A percentile compares a stretch with the other conserved stretches of the same genome.
Evolutionary conservation across 2,888 invertebrate genomes (phyloP).

Genomic region (Lasioglossum morio): DNA sequence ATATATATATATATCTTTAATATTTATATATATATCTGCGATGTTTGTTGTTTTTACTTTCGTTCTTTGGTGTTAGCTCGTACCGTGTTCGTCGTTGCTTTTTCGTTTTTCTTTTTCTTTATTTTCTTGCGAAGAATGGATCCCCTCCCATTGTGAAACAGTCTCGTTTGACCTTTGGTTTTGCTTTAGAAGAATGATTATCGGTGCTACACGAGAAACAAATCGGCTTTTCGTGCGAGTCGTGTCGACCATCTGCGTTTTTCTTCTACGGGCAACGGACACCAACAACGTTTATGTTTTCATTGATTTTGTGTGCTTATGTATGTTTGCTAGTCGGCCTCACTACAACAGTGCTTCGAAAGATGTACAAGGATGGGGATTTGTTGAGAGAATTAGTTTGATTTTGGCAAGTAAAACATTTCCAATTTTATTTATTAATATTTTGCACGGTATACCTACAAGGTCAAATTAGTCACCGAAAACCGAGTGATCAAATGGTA

Average conservation of each 20-base stretch:
- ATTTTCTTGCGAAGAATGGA: not conserved
- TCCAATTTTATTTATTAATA: no score
- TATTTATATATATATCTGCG: conserved; percentile 38
- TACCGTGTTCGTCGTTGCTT: conserved; percentile 39
- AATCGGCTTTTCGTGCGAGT: conserved; percentile 44
- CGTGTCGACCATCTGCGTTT: conserved; percentile 48
- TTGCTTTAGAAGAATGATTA: conserved; percentile 28
- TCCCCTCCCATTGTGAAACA: not conserved
- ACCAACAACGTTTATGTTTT: not conserved
- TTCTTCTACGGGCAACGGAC: conserved; percentile 10
- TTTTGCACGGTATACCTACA: no score
- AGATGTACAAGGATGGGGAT: not conserved
- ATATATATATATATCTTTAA: conserved; percentile 18
- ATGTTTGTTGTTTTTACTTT: conserved; percentile 65
- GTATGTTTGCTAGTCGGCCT: not conserved
- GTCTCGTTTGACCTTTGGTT: not conserved
- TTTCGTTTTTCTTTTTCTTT: conserved; percentile 24
- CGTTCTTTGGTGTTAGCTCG: conserved; percentile 43
- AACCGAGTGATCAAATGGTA: no score
- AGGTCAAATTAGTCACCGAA: no score
- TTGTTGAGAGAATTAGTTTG: not conserved
- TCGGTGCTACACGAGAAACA: conserved; percentile 54
- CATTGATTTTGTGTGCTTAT: not conserved
- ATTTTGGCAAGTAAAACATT: no score
- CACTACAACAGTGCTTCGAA: not conserved